Evolutionary conservation across 2,113 vertebrate genomes (phyloP).

Genomic region (Centrocercus urophasianus): DNA sequence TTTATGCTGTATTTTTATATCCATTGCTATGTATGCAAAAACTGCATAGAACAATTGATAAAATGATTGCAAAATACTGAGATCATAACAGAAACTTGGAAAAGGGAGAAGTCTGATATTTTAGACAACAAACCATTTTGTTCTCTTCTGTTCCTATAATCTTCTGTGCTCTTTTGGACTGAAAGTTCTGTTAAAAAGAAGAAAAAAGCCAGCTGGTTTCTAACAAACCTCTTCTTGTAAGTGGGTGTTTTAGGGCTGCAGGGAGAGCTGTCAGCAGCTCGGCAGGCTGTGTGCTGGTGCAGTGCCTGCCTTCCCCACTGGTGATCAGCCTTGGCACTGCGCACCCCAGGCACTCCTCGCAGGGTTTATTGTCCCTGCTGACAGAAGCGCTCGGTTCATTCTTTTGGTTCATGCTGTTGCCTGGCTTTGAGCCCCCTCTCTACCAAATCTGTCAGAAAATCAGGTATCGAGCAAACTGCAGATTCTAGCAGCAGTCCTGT

Average conservation of each 20-base stretch:
- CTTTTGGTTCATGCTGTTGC: background rate
- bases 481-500: background rate
- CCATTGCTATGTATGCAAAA: background rate
- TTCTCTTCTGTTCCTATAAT: background rate
- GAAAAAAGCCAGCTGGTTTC: background rate
- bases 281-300: background rate
- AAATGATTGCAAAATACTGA: background rate
- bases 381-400: background rate
- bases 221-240: background rate
- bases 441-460: background rate
- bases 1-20: background rate
- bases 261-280: background rate
- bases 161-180: background rate
- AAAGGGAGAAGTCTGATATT: background rate
- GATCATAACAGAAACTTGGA: background rate
- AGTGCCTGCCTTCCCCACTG: background rate
- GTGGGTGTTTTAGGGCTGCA: background rate
- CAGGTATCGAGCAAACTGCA: background rate
- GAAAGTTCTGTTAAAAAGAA: background rate
- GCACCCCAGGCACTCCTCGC: background rate
- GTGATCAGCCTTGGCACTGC: background rate
- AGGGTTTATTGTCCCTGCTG: background rate
- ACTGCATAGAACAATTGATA: background rate
- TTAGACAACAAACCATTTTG: background rate
- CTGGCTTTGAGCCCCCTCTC: background rate